These are phyloP conservation scores for Melanerpes aurifrons DNA, from an alignment of 2,113 vertebrate species.

Conservation along the genomic window DNA sequence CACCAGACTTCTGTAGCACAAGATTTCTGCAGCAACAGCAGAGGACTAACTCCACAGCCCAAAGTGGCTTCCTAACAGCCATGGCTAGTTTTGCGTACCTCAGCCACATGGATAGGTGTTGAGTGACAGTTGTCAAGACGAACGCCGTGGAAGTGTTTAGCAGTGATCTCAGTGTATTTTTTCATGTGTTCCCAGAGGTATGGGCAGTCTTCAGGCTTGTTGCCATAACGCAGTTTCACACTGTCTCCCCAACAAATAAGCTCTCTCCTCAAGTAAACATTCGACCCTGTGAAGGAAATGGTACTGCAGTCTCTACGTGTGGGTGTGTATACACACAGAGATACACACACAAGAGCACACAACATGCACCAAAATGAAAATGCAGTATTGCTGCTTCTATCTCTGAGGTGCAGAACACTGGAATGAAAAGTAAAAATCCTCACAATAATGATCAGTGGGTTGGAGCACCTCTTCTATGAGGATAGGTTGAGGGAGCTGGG, in stretches of 20 bases:
- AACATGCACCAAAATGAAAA: not conserved
- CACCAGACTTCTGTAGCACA: too few relatives aligned
- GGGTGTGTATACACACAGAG: not conserved
- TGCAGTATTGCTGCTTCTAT: not conserved
- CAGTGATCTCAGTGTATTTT: conserved; percentile 94
- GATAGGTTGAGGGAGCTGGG: too few relatives aligned
- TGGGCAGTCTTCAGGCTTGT: conserved; percentile 90
- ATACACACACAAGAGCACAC: not conserved
- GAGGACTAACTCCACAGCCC: not conserved
- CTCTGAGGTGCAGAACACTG: not conserved
- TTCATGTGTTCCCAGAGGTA: conserved; percentile 96
- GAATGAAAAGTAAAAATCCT: not conserved
- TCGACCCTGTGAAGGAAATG: conserved; percentile 80
- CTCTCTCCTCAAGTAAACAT: conserved; percentile 93
- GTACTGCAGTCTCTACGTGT: not conserved
- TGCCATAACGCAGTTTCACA: conserved; percentile 93
- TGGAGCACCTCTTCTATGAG: too few relatives aligned
- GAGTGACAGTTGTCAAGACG: conserved; percentile 98
- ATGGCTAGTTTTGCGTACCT: conserved; percentile 79
- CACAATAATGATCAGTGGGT: not conserved
- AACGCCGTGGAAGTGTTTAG: conserved; percentile 90
- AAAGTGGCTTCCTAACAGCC: not conserved
- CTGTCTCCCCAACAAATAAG: conserved; percentile 97
- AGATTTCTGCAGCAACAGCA: not conserved
- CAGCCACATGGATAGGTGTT: conserved; percentile 93